Evolutionary conservation across 2,888 invertebrate genomes (phyloP), one percentile per base, ranked within the genome.

Genomic region (Amiota mariae): DNA sequence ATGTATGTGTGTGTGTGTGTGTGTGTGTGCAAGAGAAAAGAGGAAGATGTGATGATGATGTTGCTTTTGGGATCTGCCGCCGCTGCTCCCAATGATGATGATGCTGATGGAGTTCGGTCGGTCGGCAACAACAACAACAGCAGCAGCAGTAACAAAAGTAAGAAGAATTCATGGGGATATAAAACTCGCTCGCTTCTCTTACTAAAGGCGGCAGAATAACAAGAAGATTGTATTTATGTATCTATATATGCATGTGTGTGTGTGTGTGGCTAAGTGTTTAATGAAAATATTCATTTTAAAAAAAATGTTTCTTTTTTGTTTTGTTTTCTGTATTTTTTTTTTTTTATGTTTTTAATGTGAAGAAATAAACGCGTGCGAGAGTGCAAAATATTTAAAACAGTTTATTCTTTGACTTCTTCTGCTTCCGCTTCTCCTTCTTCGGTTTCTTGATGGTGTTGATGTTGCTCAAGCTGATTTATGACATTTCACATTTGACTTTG

Each of bases 381-480:
- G 15, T 59, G 59, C 20, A 59, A 59, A 59, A 24, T 59, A 20
- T 47, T 36, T 66, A 66, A 48, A 66, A 66, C 11, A 49, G 12
- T 48, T 66, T 15, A 49, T 67, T 61, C 68, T 68, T 75, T 64
- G 59, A 20, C 59, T 72, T 74, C 68, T 70, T 61, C 67, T 72
- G 66, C 48, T 18, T 64, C 51, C 63, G 64, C 54, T 63, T 63
- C 18, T 63, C 18, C 36, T 36, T 36, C 36, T 59, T 59, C 18
- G 3, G 80, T 84, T 82, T 81, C 79, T 76, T 24, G 24, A 24
- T 36, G 36, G 3, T 36, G 36, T 36, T 36, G 36, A 36, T 78
- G 80, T 79, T 85, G 83, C 77, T 80, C 74, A 77, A 70, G 72
- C 56, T 70, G 85, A 83, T 85, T 83, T 85, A 85, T 83, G 84